Evolutionary conservation across 2,797 vertebrate genomes (phyloP), one percentile per base, ranked within the genome.

Genomic region (Tragelaphus eurycerus): DNA sequence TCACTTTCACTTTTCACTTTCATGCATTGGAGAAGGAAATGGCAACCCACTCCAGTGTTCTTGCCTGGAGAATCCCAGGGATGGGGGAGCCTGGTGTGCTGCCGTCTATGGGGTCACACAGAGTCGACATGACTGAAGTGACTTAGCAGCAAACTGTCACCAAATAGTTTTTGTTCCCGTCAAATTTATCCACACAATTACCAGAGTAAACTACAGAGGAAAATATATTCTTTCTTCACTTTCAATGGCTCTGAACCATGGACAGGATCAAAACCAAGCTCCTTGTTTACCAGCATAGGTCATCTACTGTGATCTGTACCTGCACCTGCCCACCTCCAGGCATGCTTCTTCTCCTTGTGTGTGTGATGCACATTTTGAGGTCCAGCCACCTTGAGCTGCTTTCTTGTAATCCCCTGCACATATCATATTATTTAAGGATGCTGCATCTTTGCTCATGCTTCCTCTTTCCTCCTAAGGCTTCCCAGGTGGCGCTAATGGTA

Each of bases 271-370:
- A 87, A 34, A 25, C 23, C 10, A 14, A 48, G 17, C 15, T 60
- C 15, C 38, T 57, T 84, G 43, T n/a, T 46, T 13, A 25, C 74
- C 2, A 15, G 4, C 3, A 3, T n/a, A 9, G 64, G 62, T 19
- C 5, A 23, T 50, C 87, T 11, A 25, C 6, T 43, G 16, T 25
- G 25, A 48, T 29, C 52, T 62, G 23, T 27, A 59, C 43, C n/a
- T 38, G 55, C 19, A 4, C 8, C 1, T 15, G 43, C 13, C 21
- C 48, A 23, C 0, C 11, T 54, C 38, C 11, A 14, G n/a, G 31
- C 25, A 86, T 3, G 27, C 57, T 57, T 25, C 64, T 57, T 38
- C 29, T n/a, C 2, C n/a, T 11, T 55, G 7, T 6, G 1, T 38
- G 46, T 6, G 1, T 38, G 46, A 62, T 46, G n/a, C 27, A n/a